Percentiles rank a stretch among this genome's conserved stretches.
These are phyloP conservation scores for Polyodon spathula DNA, from an alignment of 2,113 vertebrate species.

Conservation along the genomic window DNA sequence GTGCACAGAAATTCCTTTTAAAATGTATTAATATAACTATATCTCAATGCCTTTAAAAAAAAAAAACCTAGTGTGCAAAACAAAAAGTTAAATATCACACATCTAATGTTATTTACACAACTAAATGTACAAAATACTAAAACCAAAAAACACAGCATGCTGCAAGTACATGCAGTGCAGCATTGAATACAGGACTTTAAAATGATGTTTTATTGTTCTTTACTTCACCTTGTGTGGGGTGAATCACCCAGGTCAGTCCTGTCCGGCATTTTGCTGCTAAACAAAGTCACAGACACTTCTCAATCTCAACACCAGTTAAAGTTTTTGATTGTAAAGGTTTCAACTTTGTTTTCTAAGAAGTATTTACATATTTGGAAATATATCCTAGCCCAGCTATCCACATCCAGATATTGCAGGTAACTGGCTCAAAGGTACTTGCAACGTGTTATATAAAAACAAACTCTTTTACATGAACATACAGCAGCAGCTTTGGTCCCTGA, in stretches of 20 bases:
- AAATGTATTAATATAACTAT: too few species aligned
- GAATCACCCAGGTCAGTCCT: background rate
- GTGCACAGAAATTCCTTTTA: too few species aligned
- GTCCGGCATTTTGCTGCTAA: background rate
- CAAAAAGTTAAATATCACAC: background rate
- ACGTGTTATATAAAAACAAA: too few species aligned
- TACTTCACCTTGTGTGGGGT: background rate
- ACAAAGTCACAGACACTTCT: too few species aligned
- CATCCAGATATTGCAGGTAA: too few species aligned
- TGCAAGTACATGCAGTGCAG: background rate
- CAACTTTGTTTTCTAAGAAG: too few species aligned
- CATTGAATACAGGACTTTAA: background rate
- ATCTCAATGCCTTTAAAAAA: too few species aligned
- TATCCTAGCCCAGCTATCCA: too few species aligned
- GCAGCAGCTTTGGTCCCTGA: background rate
- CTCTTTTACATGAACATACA: background rate
- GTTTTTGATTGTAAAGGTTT: too few species aligned
- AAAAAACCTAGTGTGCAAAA: too few species aligned
- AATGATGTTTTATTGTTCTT: background rate
- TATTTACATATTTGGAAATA: slow-evolving; percentile 38
- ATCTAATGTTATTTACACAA: slow-evolving; percentile 17
- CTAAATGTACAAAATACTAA: slow-evolving; percentile 23
- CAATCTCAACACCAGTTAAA: too few species aligned
- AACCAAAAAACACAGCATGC: background rate
- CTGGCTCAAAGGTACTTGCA: too few species aligned